phyloP scores from a whole-genome alignment of 2,888 invertebrate species.

The Ennomos quercinarius region DNA sequence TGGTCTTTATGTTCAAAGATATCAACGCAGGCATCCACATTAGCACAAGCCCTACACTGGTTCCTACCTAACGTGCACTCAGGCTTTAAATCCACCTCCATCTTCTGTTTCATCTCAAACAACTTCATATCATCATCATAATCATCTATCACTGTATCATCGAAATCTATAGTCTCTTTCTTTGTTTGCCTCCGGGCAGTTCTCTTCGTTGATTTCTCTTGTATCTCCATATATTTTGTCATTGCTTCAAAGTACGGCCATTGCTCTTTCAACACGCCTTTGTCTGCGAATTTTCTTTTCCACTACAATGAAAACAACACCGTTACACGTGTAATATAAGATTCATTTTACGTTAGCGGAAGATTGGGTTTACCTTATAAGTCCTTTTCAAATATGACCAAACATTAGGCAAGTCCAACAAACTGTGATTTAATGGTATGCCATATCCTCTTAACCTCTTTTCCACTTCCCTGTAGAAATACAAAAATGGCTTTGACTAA shows the following conservation, averaged over 20 bases:
- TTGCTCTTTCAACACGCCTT: conserved; percentile 73
- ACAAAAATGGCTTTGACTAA: conserved; percentile 23
- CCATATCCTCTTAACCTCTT: conserved; percentile 65
- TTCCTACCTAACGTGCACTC: conserved; percentile 57
- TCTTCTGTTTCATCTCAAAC: conserved; percentile 68
- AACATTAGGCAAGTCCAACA: conserved; percentile 70
- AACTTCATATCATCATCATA: conserved; percentile 75
- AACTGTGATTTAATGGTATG: conserved; percentile 72
- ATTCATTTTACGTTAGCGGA: conserved; percentile 1
- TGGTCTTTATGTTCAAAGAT: conserved; percentile 63
- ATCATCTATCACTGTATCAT: conserved; percentile 54
- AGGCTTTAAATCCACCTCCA: conserved; percentile 56
- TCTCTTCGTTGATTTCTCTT: conserved; percentile 41
- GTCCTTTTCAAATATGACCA: conserved; percentile 73
- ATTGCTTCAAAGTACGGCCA: conserved; percentile 77
- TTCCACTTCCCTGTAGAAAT: conserved; percentile 68
- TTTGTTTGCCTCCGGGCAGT: conserved; percentile 47
- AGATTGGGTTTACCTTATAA: conserved; percentile 60
- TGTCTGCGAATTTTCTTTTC: conserved; percentile 76
- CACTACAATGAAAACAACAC: conserved; percentile 58
- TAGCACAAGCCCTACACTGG: conserved; percentile 67
- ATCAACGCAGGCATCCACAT: conserved; percentile 61
- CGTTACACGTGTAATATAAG: background rate
- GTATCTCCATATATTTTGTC: conserved; percentile 56
- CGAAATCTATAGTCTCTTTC: conserved; percentile 39